A percentile compares a stretch with the other conserved stretches of the same genome.
These are phyloP conservation scores for Meteorus cinctellus DNA, from an alignment of 2,888 invertebrate species.

Conservation along the genomic window DNA sequence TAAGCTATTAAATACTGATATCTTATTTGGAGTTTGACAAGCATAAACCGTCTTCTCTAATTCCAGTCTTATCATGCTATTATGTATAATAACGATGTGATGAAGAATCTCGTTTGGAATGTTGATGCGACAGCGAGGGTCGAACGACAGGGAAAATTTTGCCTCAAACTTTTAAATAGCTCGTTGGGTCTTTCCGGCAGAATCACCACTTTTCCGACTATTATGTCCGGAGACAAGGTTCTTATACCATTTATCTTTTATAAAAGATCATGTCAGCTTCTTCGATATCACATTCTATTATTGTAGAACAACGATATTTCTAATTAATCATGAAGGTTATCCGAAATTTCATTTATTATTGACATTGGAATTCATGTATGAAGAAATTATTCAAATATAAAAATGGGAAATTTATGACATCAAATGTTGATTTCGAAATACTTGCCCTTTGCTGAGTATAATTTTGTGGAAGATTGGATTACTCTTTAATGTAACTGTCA, in stretches of 20 bases:
- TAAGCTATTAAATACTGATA: background rate
- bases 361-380: background rate
- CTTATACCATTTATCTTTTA: background rate
- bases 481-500: too few relatives aligned
- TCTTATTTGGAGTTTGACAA: background rate
- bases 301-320: background rate
- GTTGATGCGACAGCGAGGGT: conserved; percentile 26
- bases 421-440: too few relatives aligned
- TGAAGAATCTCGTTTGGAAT: conserved; percentile 18
- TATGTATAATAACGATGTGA: conserved; percentile 23
- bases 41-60: conserved; percentile 5
- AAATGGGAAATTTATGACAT: too few relatives aligned
- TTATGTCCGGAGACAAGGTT: conserved; percentile 11
- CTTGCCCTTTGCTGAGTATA: too few relatives aligned
- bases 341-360: background rate
- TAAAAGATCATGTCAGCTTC: background rate
- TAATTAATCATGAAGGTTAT: background rate
- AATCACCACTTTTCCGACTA: conserved; percentile 15
- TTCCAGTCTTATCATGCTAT: conserved; percentile 12
- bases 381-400: too few relatives aligned
- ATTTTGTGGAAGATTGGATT: too few relatives aligned
- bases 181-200: background rate
- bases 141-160: conserved; percentile 26
- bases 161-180: conserved; percentile 21
- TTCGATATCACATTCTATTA: background rate